Conservation (phyloP, 2,113 vertebrate genomes). For the Axis porcinus region DNA sequence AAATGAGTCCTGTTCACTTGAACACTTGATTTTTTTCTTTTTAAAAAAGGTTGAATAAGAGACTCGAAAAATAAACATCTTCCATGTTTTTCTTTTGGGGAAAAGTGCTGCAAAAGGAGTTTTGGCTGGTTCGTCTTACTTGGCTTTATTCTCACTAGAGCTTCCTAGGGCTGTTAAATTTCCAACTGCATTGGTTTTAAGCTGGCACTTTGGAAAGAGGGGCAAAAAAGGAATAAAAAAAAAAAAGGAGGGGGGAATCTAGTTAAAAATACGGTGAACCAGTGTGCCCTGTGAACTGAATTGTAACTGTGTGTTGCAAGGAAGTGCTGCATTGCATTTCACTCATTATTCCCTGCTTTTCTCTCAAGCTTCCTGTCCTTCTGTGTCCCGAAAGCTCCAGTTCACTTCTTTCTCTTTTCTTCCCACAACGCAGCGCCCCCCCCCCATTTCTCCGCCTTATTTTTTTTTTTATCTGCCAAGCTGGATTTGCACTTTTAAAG, state of each 20-base stretch:
- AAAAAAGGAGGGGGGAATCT: background rate
- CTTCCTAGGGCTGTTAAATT: conserved; percentile 28
- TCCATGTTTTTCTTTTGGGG: conserved; percentile 23
- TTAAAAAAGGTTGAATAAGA: background rate
- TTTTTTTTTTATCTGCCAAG: conserved; percentile 47
- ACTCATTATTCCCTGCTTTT: conserved; percentile 44
- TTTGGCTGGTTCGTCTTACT: conserved; percentile 8
- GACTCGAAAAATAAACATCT: conserved; percentile 46
- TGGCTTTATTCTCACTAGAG: conserved; percentile 18
- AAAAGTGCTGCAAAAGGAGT: conserved; percentile 13
- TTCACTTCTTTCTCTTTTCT: conserved; percentile 59
- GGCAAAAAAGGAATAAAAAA: background rate
- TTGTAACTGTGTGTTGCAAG: background rate
- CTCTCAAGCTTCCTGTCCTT: conserved; percentile 57
- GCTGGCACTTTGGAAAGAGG: conserved; percentile 44
- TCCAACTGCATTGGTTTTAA: conserved; percentile 32
- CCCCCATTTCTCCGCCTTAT: conserved; percentile 12
- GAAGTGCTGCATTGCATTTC: background rate
- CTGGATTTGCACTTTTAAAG: conserved; percentile 73
- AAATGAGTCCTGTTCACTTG: conserved; percentile 15
- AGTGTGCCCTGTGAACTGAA: background rate
- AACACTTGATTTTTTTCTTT: background rate
- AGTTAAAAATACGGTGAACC: conserved; percentile 52
- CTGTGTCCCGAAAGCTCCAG: background rate
- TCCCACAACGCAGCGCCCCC: background rate